Evolutionary conservation across 2,888 invertebrate species (phyloP).

Genomic region (Limnephilus marmoratus): DNA sequence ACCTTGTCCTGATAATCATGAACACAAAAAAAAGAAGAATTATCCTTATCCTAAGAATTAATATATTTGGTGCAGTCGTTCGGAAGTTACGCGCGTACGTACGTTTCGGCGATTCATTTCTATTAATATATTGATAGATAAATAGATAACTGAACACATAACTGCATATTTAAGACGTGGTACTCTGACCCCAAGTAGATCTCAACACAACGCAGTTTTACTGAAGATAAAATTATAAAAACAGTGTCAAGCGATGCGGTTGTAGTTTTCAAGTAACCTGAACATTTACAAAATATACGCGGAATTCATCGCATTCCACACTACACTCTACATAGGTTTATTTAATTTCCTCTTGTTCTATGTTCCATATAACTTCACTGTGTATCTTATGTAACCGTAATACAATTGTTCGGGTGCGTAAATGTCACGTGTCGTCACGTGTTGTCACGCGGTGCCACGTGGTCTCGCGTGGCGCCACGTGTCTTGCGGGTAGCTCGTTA

Average conservation of each 20-base stretch:
- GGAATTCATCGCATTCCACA: not conserved
- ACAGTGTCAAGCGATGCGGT: not conserved
- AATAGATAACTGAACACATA: no score
- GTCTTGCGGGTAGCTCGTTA: constrained; percentile 9
- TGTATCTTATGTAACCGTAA: not conserved
- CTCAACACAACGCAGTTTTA: no score
- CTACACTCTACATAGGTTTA: not conserved
- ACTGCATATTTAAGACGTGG: no score
- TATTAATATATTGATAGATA: no score
- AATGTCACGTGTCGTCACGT: not conserved
- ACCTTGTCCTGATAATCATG: no score
- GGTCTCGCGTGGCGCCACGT: constrained; percentile 17
- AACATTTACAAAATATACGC: not conserved
- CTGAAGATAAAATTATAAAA: no score
- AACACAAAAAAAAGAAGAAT: no score
- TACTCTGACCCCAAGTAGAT: no score
- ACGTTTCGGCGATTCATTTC: no score
- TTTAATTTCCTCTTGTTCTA: not conserved
- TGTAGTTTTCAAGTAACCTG: not conserved
- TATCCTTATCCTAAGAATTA: no score
- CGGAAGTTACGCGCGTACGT: no score
- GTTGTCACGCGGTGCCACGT: not conserved
- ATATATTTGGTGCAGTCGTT: no score
- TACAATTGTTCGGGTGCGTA: not conserved
- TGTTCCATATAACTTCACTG: not conserved